These are phyloP conservation scores for Notodonta dromedarius DNA, from an alignment of 2,888 invertebrate genomes.

Conservation along the genomic window DNA sequence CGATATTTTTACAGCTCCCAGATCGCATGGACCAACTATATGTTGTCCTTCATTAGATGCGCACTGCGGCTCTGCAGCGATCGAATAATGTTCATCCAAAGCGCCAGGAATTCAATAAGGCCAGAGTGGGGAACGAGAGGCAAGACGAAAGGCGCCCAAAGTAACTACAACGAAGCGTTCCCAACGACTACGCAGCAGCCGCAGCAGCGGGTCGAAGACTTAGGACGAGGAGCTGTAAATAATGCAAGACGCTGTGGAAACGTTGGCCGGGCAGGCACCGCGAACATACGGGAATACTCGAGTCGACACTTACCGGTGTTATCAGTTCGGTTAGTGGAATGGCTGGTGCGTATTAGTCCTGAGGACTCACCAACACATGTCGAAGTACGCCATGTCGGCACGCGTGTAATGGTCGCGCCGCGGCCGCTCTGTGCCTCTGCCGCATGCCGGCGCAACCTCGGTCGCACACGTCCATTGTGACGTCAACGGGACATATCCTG, in stretches of 20 bases:
- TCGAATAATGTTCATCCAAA: conserved; percentile 19
- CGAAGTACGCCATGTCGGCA: conserved; percentile 69
- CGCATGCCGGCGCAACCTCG: conserved; percentile 38
- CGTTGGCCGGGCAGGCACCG: conserved; percentile 37
- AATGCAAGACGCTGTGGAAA: conserved; percentile 13
- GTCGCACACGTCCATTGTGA: conserved; percentile 41
- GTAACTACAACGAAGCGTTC: conserved; percentile 17
- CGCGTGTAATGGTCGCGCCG: conserved; percentile 44
- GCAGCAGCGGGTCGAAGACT: conserved; percentile 10
- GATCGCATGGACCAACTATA: conserved; percentile 26
- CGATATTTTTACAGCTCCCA: conserved; percentile 57
- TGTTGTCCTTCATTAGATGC: conserved; percentile 23
- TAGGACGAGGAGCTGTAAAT: conserved; percentile 16
- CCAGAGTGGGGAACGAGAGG: conserved; percentile 16
- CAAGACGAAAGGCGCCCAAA: conserved; percentile 20
- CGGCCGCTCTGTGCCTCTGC: conserved; percentile 36
- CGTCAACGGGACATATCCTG: conserved; percentile 59
- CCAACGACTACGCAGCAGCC: conserved; percentile 9
- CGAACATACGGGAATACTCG: conserved; percentile 35
- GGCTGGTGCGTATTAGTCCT: conserved; percentile 47
- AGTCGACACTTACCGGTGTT: conserved; percentile 50
- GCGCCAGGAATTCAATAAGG: conserved; percentile 25
- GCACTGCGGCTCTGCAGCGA: conserved; percentile 18
- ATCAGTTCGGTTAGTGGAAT: conserved; percentile 32
- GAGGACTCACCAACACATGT: conserved; percentile 79